Evolutionary conservation across 2,888 invertebrate species (phyloP).

Genomic region (Hemistola chrysoprasaria): DNA sequence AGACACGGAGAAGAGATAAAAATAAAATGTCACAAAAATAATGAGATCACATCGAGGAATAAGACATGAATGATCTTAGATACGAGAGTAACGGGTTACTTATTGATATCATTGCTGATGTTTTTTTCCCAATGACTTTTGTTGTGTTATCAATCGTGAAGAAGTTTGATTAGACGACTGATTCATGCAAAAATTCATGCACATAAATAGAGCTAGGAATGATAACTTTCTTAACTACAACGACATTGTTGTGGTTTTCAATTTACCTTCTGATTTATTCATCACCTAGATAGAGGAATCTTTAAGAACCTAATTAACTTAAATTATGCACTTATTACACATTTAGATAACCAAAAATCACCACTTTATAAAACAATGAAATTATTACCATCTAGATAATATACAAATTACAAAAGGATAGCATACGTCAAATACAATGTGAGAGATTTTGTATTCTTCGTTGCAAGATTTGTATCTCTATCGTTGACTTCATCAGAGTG

Average conservation of each 20-base stretch:
- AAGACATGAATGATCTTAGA: conserved; percentile 37
- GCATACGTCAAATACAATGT: too few species aligned
- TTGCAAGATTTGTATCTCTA: conserved; percentile 21
- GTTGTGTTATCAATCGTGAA: conserved; percentile 38
- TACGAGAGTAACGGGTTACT: conserved; percentile 37
- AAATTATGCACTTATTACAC: conserved; percentile 8
- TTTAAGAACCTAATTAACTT: conserved; percentile 33
- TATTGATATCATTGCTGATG: conserved; percentile 41
- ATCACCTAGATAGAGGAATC: conserved; percentile 51
- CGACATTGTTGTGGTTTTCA: conserved; percentile 37
- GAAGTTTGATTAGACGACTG: conserved; percentile 40
- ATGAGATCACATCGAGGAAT: conserved; percentile 50
- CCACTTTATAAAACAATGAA: conserved; percentile 25
- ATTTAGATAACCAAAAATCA: conserved; percentile 34
- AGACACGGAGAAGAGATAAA: conserved; percentile 49
- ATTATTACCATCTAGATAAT: too few species aligned
- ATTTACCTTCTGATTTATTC: conserved; percentile 52
- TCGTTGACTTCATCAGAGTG: conserved; percentile 29
- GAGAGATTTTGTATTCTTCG: conserved; percentile 8
- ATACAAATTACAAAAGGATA: too few species aligned
- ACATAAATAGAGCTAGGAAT: conserved; percentile 41
- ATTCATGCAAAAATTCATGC: conserved; percentile 63
- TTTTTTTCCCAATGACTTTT: conserved; percentile 39
- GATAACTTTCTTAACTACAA: conserved; percentile 41
- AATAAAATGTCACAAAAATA: conserved; percentile 51